Conservation (phyloP, 2,113 vertebrate genomes). For the Lophochroa leadbeateri region DNA sequence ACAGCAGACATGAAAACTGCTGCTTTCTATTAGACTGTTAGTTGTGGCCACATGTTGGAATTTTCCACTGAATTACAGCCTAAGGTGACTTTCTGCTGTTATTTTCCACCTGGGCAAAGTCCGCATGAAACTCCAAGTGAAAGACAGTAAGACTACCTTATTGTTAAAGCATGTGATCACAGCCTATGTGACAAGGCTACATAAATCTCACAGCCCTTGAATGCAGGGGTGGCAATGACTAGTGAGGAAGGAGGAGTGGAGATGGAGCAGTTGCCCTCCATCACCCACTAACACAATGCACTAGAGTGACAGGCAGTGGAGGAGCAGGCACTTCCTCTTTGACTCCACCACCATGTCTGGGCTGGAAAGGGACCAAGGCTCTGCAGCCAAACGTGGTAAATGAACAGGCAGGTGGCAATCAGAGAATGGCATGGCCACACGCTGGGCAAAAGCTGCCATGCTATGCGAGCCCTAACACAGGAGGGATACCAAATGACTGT, state of each 20-base stretch:
- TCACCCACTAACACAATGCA: rapidly evolving
- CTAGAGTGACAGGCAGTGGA: rapidly evolving
- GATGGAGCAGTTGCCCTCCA: neutral
- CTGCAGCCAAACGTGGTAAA: neutral
- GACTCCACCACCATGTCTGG: rapidly evolving
- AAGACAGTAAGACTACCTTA: neutral
- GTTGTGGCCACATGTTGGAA: neutral
- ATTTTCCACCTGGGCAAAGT: neutral
- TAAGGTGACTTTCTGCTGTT: neutral
- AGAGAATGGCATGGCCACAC: neutral
- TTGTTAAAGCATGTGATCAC: neutral
- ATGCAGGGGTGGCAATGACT: neutral
- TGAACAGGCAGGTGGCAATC: neutral
- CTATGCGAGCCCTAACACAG: neutral
- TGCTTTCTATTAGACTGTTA: neutral
- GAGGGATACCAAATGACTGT: neutral
- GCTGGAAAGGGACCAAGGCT: neutral
- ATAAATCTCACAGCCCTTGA: neutral
- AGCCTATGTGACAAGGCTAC: neutral
- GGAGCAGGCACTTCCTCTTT: neutral
- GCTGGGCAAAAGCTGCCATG: neutral
- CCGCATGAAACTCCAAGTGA: neutral
- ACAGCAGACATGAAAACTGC: neutral
- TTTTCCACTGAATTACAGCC: neutral
- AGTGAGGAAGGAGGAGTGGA: neutral